phyloP scores from a whole-genome alignment of 1,140 invertebrate species.

The Drosophila arizonae region DNA sequence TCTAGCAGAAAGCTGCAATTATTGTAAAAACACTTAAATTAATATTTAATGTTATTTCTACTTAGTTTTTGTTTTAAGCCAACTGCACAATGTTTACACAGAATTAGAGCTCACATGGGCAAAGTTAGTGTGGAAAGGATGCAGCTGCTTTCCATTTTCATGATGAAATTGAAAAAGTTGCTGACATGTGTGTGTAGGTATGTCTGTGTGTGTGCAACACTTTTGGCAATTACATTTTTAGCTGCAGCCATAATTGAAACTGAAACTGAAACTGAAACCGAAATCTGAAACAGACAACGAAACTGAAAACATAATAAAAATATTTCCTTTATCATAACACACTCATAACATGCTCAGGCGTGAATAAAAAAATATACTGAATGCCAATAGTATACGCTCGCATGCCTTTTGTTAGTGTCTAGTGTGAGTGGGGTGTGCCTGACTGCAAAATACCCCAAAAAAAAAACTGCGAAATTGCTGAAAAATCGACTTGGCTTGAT shows the following conservation, averaged over 20 bases:
- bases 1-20: neutral
- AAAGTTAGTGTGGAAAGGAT: neutral
- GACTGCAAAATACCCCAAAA: too few species aligned
- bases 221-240: conserved; percentile 45
- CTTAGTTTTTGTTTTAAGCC: neutral
- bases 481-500: too few species aligned
- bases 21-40: neutral
- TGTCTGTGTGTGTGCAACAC: conserved; percentile 6
- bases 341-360: neutral
- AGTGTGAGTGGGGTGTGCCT: neutral
- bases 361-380: neutral
- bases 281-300: neutral
- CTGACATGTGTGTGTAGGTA: neutral
- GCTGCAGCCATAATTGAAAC: conserved; percentile 28
- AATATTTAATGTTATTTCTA: neutral
- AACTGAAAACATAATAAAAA: conserved; percentile 14
- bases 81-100: neutral
- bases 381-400: neutral
- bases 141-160: conserved; percentile 3
- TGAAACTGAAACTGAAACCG: conserved; percentile 16
- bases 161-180: conserved; percentile 42
- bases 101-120: conserved; percentile 20
- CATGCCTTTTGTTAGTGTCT: conserved; percentile 55
- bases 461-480: too few species aligned
- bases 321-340: conserved; percentile 29